phyloP scores from a whole-genome alignment of 2,888 invertebrate species.

The Melanostoma scalare region DNA sequence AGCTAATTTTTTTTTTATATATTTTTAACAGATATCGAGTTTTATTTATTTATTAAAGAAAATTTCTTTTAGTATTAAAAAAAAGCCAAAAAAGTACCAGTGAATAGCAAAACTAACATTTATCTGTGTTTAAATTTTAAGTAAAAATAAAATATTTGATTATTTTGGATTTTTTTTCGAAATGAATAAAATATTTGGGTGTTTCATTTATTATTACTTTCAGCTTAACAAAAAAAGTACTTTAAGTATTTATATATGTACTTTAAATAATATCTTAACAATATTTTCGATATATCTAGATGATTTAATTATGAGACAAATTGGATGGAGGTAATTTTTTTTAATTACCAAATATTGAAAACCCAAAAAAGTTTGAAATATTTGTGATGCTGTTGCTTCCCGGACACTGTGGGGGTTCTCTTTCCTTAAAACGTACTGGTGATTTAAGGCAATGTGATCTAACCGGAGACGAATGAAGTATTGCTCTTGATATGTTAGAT shows the following conservation, averaged over 20 bases:
- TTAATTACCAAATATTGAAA: too few species aligned
- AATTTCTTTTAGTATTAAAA: slow-evolving; percentile 48
- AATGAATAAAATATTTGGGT: slow-evolving; percentile 9
- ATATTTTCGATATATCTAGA: too few species aligned
- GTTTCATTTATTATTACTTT: not conserved
- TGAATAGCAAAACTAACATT: slow-evolving; percentile 33
- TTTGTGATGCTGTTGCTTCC: too few species aligned
- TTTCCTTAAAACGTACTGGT: too few species aligned
- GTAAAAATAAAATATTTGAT: slow-evolving; percentile 34
- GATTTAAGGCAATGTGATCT: too few species aligned
- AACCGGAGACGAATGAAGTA: too few species aligned
- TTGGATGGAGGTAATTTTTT: too few species aligned
- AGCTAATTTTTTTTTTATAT: slow-evolving; percentile 42
- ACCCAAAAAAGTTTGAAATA: too few species aligned
- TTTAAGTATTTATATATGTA: not conserved
- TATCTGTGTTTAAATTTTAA: slow-evolving; percentile 40
- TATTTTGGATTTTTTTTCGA: slow-evolving; percentile 32
- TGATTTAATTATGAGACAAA: too few species aligned
- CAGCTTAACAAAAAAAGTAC: slow-evolving; percentile 6
- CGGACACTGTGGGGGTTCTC: too few species aligned
- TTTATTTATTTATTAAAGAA: slow-evolving; percentile 52
- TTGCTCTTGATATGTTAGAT: too few species aligned
- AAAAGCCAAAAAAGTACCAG: slow-evolving; percentile 59
- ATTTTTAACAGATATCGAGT: slow-evolving; percentile 23
- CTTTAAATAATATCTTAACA: too few species aligned